A percentile compares a stretch with the other conserved stretches of the same genome.
phyloP scores from a whole-genome alignment of 2,888 invertebrate genomes.

The Coremacera marginata region DNA sequence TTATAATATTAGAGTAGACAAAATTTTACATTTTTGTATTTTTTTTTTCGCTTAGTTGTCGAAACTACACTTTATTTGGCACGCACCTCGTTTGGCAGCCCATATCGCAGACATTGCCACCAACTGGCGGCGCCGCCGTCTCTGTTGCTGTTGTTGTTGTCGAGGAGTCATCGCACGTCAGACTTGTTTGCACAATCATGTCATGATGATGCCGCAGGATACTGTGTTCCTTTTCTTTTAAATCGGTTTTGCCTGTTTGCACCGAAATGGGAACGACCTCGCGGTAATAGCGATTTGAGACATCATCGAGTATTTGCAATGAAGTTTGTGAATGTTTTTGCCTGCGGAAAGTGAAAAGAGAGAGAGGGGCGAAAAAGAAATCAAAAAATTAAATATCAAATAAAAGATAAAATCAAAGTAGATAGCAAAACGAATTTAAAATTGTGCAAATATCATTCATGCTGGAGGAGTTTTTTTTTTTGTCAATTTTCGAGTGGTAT shows the following conservation, averaged over 20 bases:
- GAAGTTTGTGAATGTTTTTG: slow-evolving; percentile 68
- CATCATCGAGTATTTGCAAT: slow-evolving; percentile 68
- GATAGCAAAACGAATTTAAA: not conserved
- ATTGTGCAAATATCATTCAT: not conserved
- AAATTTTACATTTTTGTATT: not conserved
- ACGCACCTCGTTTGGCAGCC: slow-evolving; percentile 89
- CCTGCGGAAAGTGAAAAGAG: slow-evolving; percentile 47
- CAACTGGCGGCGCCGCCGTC: slow-evolving; percentile 48
- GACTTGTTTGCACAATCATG: slow-evolving; percentile 65
- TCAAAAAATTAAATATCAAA: slow-evolving; percentile 2
- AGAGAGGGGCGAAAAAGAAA: not conserved
- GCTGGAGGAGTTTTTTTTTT: too few species aligned
- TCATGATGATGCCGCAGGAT: slow-evolving; percentile 65
- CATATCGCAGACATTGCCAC: slow-evolving; percentile 77
- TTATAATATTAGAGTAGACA: not conserved
- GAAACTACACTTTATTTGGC: not conserved
- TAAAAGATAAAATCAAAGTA: not conserved
- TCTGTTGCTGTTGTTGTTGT: slow-evolving; percentile 48
- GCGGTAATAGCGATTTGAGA: slow-evolving; percentile 67
- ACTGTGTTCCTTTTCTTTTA: slow-evolving; percentile 66
- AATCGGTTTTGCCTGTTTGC: slow-evolving; percentile 61
- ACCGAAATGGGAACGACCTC: slow-evolving; percentile 65
- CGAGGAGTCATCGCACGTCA: slow-evolving; percentile 53
- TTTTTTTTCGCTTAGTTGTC: not conserved
- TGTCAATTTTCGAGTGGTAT: too few species aligned